phyloP scores from a whole-genome alignment of 2,113 vertebrate species.

The Malaclemys terrapin region DNA sequence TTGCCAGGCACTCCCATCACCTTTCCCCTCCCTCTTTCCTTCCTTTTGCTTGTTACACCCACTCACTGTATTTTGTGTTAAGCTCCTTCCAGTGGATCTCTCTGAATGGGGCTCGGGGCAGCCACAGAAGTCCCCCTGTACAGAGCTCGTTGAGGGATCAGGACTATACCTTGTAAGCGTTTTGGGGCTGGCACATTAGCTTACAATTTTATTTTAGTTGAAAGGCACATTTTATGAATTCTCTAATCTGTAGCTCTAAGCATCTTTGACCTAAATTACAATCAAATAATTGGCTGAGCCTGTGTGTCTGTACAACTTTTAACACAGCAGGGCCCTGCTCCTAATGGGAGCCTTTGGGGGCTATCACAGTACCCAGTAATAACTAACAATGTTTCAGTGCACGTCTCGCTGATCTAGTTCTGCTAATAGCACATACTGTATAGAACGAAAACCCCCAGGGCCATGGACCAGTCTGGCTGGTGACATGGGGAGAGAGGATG shows the following conservation, averaged over 20 bases:
- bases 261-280: background rate
- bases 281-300: background rate
- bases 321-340: background rate
- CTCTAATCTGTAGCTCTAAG: background rate
- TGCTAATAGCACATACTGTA: background rate
- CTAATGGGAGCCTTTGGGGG: background rate
- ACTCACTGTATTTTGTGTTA: background rate
- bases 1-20: background rate
- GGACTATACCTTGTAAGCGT: background rate
- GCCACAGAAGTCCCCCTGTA: background rate
- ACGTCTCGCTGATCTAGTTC: background rate
- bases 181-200: background rate
- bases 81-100: background rate
- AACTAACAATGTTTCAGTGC: background rate
- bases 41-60: background rate
- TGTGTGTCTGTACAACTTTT: background rate
- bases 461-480: fast-evolving
- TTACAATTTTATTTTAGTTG: background rate
- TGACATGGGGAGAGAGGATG: background rate
- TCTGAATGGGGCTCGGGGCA: background rate
- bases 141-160: background rate
- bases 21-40: background rate
- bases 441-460: background rate
- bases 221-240: background rate
- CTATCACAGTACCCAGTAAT: background rate